These are phyloP conservation scores for Campylorhamphus procurvoides DNA, from an alignment of 2,113 vertebrate genomes.

Conservation along the genomic window DNA sequence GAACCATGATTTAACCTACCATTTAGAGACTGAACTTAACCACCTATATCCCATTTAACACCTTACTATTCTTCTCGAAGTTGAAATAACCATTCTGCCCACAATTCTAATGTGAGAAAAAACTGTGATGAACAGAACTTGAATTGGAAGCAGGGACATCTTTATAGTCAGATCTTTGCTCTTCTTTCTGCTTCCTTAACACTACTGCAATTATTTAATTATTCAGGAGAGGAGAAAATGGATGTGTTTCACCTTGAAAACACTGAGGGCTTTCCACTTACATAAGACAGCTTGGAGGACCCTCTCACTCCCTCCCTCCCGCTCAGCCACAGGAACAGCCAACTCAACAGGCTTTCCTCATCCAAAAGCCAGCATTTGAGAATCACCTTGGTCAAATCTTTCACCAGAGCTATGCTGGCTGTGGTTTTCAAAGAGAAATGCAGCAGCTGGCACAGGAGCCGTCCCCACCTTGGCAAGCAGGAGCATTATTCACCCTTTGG, in stretches of 20 bases:
- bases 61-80: background rate
- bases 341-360: background rate
- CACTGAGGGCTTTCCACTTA: background rate
- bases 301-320: background rate
- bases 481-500: background rate
- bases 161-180: background rate
- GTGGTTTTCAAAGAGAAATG: background rate
- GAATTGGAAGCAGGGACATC: background rate
- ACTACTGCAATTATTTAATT: background rate
- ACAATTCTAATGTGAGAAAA: accelerated
- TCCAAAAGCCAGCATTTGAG: background rate
- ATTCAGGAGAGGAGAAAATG: background rate
- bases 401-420: background rate
- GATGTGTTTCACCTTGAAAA: background rate
- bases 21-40: background rate
- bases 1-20: background rate
- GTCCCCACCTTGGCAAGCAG: background rate
- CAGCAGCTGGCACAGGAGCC: background rate
- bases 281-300: background rate
- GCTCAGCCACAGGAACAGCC: background rate
- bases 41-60: background rate
- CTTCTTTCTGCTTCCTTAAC: background rate
- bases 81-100: background rate
- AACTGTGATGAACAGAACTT: accelerated
- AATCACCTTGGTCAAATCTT: background rate